These are phyloP conservation scores for Rhagonycha fulva DNA, from an alignment of 2,888 invertebrate species.

Conservation along the genomic window DNA sequence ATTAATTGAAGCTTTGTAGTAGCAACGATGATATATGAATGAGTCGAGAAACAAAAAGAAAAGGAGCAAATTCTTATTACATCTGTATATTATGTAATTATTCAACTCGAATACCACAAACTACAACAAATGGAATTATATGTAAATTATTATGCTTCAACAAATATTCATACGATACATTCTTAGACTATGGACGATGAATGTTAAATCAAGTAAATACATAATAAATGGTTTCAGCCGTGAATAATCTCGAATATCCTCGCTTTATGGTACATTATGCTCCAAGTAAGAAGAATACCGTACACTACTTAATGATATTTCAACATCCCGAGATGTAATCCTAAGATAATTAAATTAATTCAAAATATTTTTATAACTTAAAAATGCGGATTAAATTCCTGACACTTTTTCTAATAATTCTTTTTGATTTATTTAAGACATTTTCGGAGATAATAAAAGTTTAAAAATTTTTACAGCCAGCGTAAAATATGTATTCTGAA, in stretches of 20 bases:
- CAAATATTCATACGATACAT: neutral
- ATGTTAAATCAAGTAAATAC: neutral
- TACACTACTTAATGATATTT: neutral
- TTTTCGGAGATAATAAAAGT: neutral
- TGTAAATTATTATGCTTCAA: neutral
- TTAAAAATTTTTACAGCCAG: neutral
- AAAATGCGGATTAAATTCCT: neutral
- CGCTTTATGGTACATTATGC: neutral
- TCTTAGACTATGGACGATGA: neutral
- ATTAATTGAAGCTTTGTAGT: neutral
- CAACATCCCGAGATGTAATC: neutral
- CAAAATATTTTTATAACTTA: neutral
- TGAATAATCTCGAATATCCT: neutral
- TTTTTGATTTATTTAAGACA: neutral
- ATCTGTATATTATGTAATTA: neutral
- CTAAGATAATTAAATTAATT: neutral
- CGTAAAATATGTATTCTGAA: neutral
- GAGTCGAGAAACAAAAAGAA: neutral
- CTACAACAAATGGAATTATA: neutral
- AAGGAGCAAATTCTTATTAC: neutral
- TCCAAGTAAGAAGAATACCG: neutral
- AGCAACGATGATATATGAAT: neutral
- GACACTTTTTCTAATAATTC: neutral
- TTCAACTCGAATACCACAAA: neutral
- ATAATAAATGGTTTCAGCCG: neutral